phyloP scores from a whole-genome alignment of 2,797 vertebrate species.

The Falco peregrinus region DNA sequence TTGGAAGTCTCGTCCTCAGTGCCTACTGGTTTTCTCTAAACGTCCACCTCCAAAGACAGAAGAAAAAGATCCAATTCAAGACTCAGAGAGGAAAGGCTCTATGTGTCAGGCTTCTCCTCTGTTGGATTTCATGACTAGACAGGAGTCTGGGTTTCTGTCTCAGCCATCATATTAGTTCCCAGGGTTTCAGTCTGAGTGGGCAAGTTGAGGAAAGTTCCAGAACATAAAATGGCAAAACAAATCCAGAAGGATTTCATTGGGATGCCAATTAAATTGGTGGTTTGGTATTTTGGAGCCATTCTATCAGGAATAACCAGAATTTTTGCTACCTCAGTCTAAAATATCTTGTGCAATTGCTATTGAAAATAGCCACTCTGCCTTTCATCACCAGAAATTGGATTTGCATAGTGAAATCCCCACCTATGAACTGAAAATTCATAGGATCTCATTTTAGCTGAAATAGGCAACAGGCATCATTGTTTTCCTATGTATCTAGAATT shows the following conservation, averaged over 20 bases:
- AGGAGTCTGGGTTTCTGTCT: neutral
- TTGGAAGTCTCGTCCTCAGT: neutral
- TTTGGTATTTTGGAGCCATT: neutral
- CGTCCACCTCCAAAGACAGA: neutral
- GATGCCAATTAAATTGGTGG: neutral
- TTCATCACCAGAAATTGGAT: neutral
- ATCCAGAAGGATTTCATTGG: neutral
- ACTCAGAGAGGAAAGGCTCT: neutral
- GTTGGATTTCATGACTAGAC: neutral
- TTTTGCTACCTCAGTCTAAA: neutral
- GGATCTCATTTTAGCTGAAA: neutral
- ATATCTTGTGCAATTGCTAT: neutral
- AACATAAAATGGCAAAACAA: neutral
- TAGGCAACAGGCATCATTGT: neutral
- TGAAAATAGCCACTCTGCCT: neutral
- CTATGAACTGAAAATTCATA: neutral
- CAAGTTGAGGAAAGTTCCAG: neutral
- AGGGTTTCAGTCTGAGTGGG: neutral
- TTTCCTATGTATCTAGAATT: neutral
- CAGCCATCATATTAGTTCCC: neutral
- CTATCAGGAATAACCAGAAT: neutral
- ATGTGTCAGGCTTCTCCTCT: neutral
- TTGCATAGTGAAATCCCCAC: neutral
- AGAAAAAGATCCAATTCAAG: neutral
- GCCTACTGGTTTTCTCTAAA: neutral